Evolutionary conservation across 2,113 vertebrate genomes (phyloP), one percentile per base, ranked within the genome.

Genomic region (Siniperca chuatsi): DNA sequence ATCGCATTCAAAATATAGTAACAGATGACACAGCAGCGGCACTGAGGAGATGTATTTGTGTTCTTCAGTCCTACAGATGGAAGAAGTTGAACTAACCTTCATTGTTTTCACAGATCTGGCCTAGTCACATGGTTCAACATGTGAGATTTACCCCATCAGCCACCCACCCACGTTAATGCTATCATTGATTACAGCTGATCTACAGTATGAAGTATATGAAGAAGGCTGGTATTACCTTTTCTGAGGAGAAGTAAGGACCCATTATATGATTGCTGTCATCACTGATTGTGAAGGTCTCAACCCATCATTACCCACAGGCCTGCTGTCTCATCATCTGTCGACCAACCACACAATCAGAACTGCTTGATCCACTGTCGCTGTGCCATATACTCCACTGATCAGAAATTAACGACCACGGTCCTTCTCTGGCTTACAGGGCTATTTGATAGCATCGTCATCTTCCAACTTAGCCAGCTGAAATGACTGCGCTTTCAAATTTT

Each of bases 301-400:
- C 75, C 75, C 67, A 1, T 87, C 75, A 86, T 84, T 87, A 84
- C 64, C 78, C 58, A 78, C 55, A 25, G 82, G 75, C 69, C 65
- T 84, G 35, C 5, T 37, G 35, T 6, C 35, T 37, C 87, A 84
- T 89, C 90, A 85, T 61, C 58, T 87, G 67, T 67, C 55, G 0
- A 80, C 61, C 83, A 46, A 87, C 75, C 80, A 79, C 81, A 85
- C 68, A 92, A 91, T 91, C 86, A 91, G 68, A 78, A 20, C 48
- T 8, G 83, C 69, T 61, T 61, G 60, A 69, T 76, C 46, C 20
- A 11, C 23, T 12, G 40, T 21, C 5, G 3, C 61, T 12, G 46
- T 48, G 6, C 37, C 13, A 9, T 15, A 0, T 40, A 33, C 57
- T 76, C 23, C 2, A 4, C 52, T 70, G 23, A 82, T 78, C 61